These are phyloP conservation scores for Protomyctophum bolini DNA, from an alignment of 2,113 vertebrate species.

Conservation along the genomic window DNA sequence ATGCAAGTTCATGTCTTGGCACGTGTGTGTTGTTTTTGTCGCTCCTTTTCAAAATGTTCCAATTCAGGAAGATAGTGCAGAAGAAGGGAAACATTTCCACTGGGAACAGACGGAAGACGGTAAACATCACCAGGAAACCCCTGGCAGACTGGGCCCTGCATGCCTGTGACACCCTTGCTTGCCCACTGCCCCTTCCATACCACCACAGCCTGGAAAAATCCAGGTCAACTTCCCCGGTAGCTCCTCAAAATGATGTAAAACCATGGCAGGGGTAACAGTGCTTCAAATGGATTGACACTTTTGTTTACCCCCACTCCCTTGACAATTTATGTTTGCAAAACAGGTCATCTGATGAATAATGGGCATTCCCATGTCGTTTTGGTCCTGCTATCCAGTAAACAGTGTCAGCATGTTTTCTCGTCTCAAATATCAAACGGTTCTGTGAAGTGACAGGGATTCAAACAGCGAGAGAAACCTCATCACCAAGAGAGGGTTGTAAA, in stretches of 20 bases:
- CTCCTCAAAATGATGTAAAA: constrained; percentile 32
- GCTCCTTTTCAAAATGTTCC: constrained; percentile 1
- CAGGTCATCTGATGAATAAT: constrained; percentile 23
- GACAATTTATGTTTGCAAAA: constrained; percentile 35
- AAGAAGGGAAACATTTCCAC: constrained; percentile 27
- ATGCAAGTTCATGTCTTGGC: constrained; percentile 1
- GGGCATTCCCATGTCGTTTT: constrained; percentile 20
- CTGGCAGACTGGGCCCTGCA: constrained; percentile 22
- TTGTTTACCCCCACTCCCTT: constrained; percentile 24
- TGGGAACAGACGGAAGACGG: constrained; percentile 33
- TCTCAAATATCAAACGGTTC: constrained; percentile 54
- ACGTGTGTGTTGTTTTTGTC: neutral
- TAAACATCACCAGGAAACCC: constrained; percentile 64
- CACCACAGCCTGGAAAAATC: constrained; percentile 16
- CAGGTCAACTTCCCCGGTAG: constrained; percentile 8
- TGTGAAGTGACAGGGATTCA: constrained; percentile 26
- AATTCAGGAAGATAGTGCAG: constrained; percentile 25
- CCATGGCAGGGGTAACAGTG: constrained; percentile 17
- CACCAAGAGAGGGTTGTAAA: constrained; percentile 36
- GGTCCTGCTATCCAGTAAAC: constrained; percentile 47
- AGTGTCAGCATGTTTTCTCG: constrained; percentile 40
- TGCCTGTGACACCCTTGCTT: constrained; percentile 49
- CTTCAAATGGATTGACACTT: constrained; percentile 30
- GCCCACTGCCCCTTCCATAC: constrained; percentile 25
- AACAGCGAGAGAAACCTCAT: constrained; percentile 37